Evolutionary conservation across 2,113 vertebrate genomes (phyloP).

Genomic region (Malurus melanocephalus): DNA sequence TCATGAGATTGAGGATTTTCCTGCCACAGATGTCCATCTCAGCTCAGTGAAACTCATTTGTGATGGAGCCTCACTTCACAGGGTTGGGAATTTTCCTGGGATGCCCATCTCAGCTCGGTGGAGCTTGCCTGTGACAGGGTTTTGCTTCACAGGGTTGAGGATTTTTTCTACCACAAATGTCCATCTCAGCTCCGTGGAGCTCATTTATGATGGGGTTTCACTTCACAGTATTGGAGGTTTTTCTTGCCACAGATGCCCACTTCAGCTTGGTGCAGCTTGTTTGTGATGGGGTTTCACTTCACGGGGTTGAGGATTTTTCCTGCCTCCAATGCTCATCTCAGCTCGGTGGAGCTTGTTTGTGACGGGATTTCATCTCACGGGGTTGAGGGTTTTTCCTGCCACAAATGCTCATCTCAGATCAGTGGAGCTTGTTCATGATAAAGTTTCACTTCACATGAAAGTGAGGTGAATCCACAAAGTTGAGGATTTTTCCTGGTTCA

Average conservation of each 20-base stretch:
- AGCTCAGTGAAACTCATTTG: neutral
- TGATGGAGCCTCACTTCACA: rapidly evolving
- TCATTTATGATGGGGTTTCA: rapidly evolving
- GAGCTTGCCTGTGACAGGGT: no score
- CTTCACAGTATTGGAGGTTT: rapidly evolving
- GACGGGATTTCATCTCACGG: rapidly evolving
- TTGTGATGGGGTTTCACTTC: rapidly evolving
- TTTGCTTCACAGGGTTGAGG: no score
- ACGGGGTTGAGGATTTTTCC: rapidly evolving
- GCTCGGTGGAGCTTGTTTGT: neutral
- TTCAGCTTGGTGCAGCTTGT: neutral
- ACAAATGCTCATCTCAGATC: neutral
- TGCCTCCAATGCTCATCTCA: neutral
- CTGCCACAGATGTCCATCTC: neutral
- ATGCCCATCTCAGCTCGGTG: no score
- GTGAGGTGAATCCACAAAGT: no score
- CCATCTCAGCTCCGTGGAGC: neutral
- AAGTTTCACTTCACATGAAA: neutral
- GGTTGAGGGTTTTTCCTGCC: rapidly evolving
- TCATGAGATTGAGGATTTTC: neutral
- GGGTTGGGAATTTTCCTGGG: rapidly evolving
- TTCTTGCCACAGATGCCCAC: neutral
- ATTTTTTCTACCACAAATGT: no score
- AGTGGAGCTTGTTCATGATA: rapidly evolving
- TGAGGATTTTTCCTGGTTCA: neutral